Evolutionary conservation across 2,888 invertebrate species (phyloP), one percentile per base, ranked within the genome.

Genomic region (Ecdyonurus torrentis): DNA sequence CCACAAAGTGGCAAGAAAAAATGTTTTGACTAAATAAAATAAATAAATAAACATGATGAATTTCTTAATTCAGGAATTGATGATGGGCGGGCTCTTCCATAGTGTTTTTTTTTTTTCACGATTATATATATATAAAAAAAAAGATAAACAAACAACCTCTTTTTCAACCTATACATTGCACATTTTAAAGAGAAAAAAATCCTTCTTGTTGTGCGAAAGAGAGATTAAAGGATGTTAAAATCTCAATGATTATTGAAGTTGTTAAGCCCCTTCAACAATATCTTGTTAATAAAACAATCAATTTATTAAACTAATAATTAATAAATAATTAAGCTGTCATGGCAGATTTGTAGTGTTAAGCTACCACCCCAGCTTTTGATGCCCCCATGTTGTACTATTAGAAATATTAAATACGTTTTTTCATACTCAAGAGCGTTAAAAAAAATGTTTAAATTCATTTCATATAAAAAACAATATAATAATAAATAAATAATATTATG

Each of bases 1-100:
- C 55, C 55, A 55, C 55, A 55, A 55, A 55, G 55, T 55, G 55
- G 55, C 55, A 37, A 10, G 37, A 37, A 37, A 37, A 37, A 37
- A 37, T 10, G n/a, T n/a, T n/a, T n/a, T n/a, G n/a, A n/a, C n/a
- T n/a, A n/a, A 23, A n/a, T 3, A 5, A 58, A 15, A 3, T n/a
- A 23, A 23, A 58, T 24, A 24, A 25, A 10, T 58, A 58, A 20
- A 23, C 25, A 58, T 58, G n/a, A 2, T 10, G n/a, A n/a, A 25
- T 19, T 60, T 25, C 25, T 58, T 19, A 58, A 25, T 25, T 25
- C 10, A 23, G n/a, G 60, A 25, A 60, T 20, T n/a, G 37, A 60
- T 25, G 60, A 37, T 5, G 2, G 60, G 3, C 22, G 2, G 60
- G 3, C 22, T 60, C 20, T 58, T 58, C 19, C 19, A 58, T 20